Conservation (phyloP, 2,888 invertebrate species). For the Oscheius onirici region DNA sequence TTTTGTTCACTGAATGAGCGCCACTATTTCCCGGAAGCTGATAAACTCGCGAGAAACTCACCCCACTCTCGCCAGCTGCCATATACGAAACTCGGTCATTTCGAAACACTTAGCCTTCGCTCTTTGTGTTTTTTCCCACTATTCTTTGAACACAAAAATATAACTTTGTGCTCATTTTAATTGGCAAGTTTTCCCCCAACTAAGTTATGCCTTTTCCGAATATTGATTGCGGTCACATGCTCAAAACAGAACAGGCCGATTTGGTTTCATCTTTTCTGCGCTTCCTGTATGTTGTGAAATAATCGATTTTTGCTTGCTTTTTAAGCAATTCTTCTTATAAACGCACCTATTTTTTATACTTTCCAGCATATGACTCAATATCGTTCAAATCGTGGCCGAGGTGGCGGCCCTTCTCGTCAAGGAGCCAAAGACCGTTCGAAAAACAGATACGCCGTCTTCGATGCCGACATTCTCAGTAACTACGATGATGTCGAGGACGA, state of each 20-base stretch:
- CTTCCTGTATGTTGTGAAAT: neutral
- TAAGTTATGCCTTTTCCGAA: no score
- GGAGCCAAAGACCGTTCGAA: constrained; percentile 52
- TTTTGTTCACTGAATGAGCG: no score
- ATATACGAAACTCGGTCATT: no score
- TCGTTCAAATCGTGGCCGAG: neutral
- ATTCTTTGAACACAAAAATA: no score
- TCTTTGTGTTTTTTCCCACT: no score
- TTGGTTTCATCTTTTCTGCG: neutral
- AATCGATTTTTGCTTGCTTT: neutral
- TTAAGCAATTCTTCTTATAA: neutral
- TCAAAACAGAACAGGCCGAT: neutral
- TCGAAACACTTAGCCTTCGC: no score
- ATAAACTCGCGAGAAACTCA: no score
- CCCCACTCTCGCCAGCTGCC: no score
- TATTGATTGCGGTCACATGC: constrained; percentile 7
- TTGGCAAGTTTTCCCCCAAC: no score
- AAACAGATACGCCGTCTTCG: constrained; percentile 51
- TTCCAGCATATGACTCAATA: constrained; percentile 8
- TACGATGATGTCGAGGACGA: constrained; percentile 64
- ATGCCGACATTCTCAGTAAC: constrained; percentile 58
- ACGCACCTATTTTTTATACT: neutral
- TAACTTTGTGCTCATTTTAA: no score
- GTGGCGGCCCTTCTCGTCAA: constrained; percentile 36
- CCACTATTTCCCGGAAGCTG: no score